A percentile compares a stretch with the other conserved stretches of the same genome.
phyloP scores from a whole-genome alignment of 1,140 invertebrate genomes.

The Brachionus rotundiformis region DNA sequence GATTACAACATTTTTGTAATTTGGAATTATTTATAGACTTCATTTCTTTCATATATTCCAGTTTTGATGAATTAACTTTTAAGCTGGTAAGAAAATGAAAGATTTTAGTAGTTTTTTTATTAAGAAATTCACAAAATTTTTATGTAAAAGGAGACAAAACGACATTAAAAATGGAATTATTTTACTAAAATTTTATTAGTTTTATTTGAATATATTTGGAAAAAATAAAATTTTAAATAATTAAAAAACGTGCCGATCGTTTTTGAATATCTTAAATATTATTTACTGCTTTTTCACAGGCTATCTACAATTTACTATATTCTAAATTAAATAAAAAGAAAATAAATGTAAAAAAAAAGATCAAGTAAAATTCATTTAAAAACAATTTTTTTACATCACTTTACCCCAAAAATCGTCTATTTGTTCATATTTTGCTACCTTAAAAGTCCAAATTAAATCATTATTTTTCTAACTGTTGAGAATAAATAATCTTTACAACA shows the following conservation, averaged over 20 bases:
- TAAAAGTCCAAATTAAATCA: too few species aligned
- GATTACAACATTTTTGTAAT: neutral
- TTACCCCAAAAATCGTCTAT: neutral
- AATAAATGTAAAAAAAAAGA: neutral
- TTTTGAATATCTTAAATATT: neutral
- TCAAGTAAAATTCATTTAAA: neutral
- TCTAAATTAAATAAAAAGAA: neutral
- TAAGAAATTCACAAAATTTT: too few species aligned
- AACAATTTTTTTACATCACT: neutral
- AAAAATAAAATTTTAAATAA: neutral
- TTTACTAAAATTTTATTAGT: constrained; percentile 12
- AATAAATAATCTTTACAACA: too few species aligned
- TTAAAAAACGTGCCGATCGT: neutral
- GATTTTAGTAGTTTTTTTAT: too few species aligned
- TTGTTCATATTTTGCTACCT: too few species aligned
- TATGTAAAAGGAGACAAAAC: too few species aligned
- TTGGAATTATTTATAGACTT: constrained; percentile 3
- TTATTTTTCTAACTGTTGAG: too few species aligned
- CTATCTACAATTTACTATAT: neutral
- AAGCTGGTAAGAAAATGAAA: too few species aligned
- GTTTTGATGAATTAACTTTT: too few species aligned
- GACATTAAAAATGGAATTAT: neutral
- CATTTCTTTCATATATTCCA: too few species aligned
- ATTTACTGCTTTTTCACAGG: neutral
- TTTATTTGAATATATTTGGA: neutral